These are phyloP conservation scores for Uropsilus gracilis DNA, from an alignment of 2,113 vertebrate species.

Conservation along the genomic window DNA sequence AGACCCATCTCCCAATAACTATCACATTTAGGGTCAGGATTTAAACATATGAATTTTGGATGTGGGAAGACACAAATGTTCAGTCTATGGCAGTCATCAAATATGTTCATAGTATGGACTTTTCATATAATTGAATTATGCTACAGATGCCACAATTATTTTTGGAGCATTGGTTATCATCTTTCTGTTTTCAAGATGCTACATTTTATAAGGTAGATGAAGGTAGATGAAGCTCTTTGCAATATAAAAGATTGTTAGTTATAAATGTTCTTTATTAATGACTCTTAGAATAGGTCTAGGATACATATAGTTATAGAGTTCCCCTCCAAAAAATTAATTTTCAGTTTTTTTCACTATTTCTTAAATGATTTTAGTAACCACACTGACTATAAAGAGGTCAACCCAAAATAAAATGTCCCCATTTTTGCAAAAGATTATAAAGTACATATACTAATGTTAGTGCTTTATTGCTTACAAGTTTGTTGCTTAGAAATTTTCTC, in stretches of 20 bases:
- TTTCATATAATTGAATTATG: neutral
- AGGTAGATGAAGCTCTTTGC: neutral
- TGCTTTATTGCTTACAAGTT: conserved; percentile 34
- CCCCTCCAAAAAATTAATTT: neutral
- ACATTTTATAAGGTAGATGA: neutral
- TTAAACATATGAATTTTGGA: neutral
- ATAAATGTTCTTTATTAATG: neutral
- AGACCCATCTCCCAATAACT: neutral
- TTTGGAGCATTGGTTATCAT: conserved; percentile 8
- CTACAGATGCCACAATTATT: neutral
- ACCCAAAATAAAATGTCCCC: neutral
- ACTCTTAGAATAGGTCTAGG: neutral
- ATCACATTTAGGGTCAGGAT: neutral
- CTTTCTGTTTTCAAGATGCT: neutral
- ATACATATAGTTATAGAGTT: neutral
- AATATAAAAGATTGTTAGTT: conserved; percentile 1
- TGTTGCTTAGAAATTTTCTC: conserved; percentile 11
- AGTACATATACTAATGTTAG: neutral
- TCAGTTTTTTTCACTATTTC: conserved; percentile 6
- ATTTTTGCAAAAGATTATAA: neutral
- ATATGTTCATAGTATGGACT: neutral
- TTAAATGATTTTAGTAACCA: neutral
- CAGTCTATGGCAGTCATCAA: neutral
- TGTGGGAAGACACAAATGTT: neutral
- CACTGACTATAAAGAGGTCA: neutral